Evolutionary conservation across 2,888 invertebrate species (phyloP), one percentile per base, ranked within the genome.

Genomic region (Noctua pronuba): DNA sequence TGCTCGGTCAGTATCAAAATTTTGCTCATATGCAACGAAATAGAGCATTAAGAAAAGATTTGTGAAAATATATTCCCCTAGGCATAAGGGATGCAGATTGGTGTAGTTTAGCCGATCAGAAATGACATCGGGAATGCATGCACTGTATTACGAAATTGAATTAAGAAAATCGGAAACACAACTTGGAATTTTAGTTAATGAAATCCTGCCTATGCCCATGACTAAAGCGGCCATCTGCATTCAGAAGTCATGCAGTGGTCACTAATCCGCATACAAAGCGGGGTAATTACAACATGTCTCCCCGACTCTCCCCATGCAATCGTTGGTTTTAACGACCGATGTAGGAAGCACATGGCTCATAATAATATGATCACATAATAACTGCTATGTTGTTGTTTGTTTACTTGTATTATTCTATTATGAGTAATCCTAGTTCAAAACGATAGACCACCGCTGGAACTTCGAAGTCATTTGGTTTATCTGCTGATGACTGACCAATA

Each of bases 321-420:
- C 66, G 60, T 67, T 49, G 16, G 60, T 46, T 67, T 71, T 83
- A 83, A 67, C 67, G 70, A 69, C 31, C 35, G 16, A n/a, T 76
- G 41, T 41, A 28, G 31, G 66, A n/a, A 62, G 46, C 65, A 82
- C 68, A 35, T 49, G 38, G 28, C 55, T 70, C 44, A 18, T 41
- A 65, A 28, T 1, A n/a, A 44, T 38, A n/a, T 58, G 41, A 58
- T 81, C n/a, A 77, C 46, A 38, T 60, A 62, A n/a, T 55, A 67
- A 70, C 44, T 69, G 69, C 21, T 38, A 1, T 49, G 21, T 41
- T 49, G 10, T 35, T 64, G n/a, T 55, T 38, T 64, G 38, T 68
- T 46, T 52, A 18, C 46, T 55, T 55, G n/a, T 77, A 18, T n/a
- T 67, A 46, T 52, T 16, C 2, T 18, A 24, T 16, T 0, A 16